Percentiles rank a stretch among this genome's conserved stretches.
Conservation (phyloP, 2,888 invertebrate genomes). For the Rugalucina vietnamica region DNA sequence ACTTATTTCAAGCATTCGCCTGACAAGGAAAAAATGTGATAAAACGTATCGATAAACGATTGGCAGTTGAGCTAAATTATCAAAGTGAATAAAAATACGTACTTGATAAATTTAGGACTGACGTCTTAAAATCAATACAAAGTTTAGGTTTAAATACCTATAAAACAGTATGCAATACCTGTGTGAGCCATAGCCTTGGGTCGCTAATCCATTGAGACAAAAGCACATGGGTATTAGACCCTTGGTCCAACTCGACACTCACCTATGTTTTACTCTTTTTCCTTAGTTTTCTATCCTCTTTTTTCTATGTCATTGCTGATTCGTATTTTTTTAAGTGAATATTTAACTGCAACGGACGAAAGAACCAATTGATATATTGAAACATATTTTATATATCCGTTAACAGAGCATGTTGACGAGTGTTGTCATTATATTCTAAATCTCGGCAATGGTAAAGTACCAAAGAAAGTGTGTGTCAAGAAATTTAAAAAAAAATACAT, state of each 20-base stretch:
- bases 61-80: too few species aligned
- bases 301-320: too few species aligned
- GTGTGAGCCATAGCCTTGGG: not conserved
- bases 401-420: too few species aligned
- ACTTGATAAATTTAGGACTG: not conserved
- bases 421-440: too few species aligned
- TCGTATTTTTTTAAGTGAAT: too few species aligned
- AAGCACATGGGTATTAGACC: not conserved
- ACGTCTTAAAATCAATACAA: not conserved
- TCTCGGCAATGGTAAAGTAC: too few species aligned
- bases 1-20: not conserved
- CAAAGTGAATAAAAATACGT: too few species aligned
- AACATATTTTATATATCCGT: too few species aligned
- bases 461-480: too few species aligned
- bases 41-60: not conserved
- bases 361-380: too few species aligned
- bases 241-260: constrained; percentile 1
- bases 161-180: not conserved
- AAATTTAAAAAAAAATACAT: too few species aligned
- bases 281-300: not conserved
- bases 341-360: too few species aligned
- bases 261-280: not conserved
- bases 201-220: not conserved
- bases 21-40: not conserved
- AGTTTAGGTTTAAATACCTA: not conserved